Conservation (phyloP, 2,888 invertebrate species). For the Mycogona germanica region DNA sequence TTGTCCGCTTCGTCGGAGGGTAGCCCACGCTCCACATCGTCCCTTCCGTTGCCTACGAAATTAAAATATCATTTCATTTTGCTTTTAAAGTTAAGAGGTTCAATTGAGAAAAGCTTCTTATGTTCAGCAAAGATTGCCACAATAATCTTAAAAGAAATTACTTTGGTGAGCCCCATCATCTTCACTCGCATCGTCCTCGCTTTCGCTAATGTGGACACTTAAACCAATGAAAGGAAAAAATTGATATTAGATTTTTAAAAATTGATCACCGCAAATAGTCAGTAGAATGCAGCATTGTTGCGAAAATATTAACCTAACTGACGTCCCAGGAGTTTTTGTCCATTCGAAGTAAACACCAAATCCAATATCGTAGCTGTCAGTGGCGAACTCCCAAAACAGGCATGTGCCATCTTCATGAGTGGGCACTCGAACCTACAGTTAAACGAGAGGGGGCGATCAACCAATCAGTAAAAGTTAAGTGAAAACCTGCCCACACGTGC, state of each 20-base stretch:
- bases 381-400: slow-evolving; percentile 98
- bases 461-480: background rate
- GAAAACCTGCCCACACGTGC: background rate
- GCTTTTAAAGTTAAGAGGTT: too few relatives aligned
- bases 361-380: slow-evolving; percentile 93
- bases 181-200: slow-evolving; percentile 65
- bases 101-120: background rate
- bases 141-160: background rate
- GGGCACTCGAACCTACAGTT: slow-evolving; percentile 84
- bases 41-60: slow-evolving; percentile 23
- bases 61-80: background rate
- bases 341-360: slow-evolving; percentile 99
- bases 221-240: too few relatives aligned
- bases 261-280: too few relatives aligned
- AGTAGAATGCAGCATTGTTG: too few relatives aligned
- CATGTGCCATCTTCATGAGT: slow-evolving; percentile 87
- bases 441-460: too few relatives aligned
- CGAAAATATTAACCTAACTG: too few relatives aligned
- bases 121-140: background rate
- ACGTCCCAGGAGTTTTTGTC: slow-evolving; percentile 71
- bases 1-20: slow-evolving; percentile 24
- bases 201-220: slow-evolving; percentile 93
- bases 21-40: slow-evolving; percentile 50
- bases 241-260: too few relatives aligned
- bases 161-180: slow-evolving; percentile 42